Conservation (phyloP, 2,797 vertebrate species). For the Danio jaintianensis region DNA sequence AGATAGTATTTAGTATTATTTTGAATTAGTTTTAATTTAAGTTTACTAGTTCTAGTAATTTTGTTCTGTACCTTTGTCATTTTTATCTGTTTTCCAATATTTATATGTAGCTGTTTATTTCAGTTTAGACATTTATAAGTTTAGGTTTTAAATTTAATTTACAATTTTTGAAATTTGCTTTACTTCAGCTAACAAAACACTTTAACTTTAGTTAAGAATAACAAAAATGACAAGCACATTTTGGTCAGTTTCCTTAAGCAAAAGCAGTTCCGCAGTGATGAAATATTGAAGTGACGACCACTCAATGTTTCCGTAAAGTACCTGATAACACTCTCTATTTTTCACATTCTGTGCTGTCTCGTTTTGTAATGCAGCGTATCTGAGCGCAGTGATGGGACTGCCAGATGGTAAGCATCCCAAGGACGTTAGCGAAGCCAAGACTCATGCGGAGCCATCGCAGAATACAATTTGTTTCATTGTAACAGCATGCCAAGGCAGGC, state of each 20-base stretch:
- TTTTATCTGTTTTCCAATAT: neutral
- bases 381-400: slow-evolving; percentile 57
- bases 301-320: neutral
- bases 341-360: slow-evolving; percentile 44
- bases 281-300: slow-evolving; percentile 5
- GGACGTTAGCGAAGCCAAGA: slow-evolving; percentile 62
- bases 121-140: no score
- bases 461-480: slow-evolving; percentile 65
- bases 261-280: slow-evolving; percentile 3
- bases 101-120: neutral
- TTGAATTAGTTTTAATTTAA: neutral
- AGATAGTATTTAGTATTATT: neutral
- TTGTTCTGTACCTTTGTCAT: neutral
- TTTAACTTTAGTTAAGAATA: neutral
- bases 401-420: slow-evolving; percentile 65
- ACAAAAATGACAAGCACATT: neutral
- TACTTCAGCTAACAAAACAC: neutral
- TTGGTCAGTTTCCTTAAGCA: neutral
- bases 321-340: neutral
- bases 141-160: neutral
- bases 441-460: slow-evolving; percentile 64
- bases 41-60: neutral
- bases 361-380: slow-evolving; percentile 51
- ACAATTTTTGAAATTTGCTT: neutral
- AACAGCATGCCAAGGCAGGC: slow-evolving; percentile 61